Evolutionary conservation across 2,113 vertebrate species (phyloP).

Genomic region (Sardina pilchardus): DNA sequence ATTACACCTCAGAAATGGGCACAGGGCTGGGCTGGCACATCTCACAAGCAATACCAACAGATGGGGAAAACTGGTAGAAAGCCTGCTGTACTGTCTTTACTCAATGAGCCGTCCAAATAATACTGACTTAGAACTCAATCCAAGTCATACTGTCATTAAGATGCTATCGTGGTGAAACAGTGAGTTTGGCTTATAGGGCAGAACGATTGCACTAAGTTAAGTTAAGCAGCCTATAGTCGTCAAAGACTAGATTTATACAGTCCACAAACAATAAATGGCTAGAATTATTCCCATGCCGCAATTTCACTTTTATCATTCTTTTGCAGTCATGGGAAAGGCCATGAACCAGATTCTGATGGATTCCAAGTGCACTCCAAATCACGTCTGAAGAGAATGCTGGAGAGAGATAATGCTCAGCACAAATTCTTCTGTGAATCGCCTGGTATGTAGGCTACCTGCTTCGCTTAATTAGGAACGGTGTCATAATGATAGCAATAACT

Average conservation of each 20-base stretch:
- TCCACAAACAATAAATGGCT: not conserved
- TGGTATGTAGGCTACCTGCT: conserved; percentile 58
- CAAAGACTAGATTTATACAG: not conserved
- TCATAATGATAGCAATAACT: not conserved
- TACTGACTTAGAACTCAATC: not conserved
- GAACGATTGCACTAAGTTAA: not conserved
- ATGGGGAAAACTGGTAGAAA: conserved; percentile 41
- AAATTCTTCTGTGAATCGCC: conserved; percentile 90
- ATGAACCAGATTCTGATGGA: conserved; percentile 48
- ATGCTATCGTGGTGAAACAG: not conserved
- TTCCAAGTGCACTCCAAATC: conserved; percentile 45
- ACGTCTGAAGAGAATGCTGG: conserved; percentile 83
- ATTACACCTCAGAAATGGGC: conserved; percentile 23
- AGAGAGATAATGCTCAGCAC: conserved; percentile 75
- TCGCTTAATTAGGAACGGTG: not conserved
- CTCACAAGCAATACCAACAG: conserved; percentile 44
- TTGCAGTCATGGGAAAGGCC: not conserved
- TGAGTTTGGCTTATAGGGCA: not conserved
- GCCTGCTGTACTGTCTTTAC: not conserved
- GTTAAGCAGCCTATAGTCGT: not conserved
- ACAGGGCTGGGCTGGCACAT: not conserved
- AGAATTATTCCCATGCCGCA: not conserved
- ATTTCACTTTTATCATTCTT: not conserved
- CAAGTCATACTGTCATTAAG: not conserved
- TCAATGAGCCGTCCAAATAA: not conserved